Evolutionary conservation across 2,888 invertebrate species (phyloP).

Genomic region (Drosophila neoperkinsi): DNA sequence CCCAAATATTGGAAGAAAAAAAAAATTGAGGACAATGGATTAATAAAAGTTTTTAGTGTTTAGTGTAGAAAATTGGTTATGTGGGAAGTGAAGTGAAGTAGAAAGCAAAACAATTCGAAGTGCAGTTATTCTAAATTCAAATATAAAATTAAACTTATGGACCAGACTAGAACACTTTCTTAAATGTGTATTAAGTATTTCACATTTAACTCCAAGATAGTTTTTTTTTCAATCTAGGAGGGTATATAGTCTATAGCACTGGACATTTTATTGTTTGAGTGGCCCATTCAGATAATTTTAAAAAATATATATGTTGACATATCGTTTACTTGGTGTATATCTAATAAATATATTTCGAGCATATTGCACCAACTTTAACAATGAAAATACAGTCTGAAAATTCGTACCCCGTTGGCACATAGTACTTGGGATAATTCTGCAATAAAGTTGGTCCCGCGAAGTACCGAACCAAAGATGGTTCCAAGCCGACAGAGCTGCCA

Average conservation of each 20-base stretch:
- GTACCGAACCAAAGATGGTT: constrained; percentile 16
- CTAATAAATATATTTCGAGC: not conserved
- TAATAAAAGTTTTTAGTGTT: no score
- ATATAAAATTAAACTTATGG: not conserved
- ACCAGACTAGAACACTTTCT: not conserved
- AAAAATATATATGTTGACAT: no score
- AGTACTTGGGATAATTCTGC: constrained; percentile 87
- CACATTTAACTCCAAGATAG: not conserved
- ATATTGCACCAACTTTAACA: no score
- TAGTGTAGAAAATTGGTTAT: not conserved
- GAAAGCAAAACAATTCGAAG: not conserved
- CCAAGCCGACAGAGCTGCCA: constrained; percentile 11
- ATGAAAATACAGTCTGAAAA: not conserved
- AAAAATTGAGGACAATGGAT: not conserved
- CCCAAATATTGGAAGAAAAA: not conserved
- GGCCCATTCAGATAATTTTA: no score
- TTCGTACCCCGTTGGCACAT: constrained; percentile 87
- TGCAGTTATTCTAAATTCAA: not conserved
- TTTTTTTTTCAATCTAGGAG: no score
- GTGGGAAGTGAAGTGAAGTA: not conserved
- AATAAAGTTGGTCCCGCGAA: constrained; percentile 33
- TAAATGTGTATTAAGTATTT: not conserved
- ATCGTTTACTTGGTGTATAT: not conserved
- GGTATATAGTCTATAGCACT: no score
- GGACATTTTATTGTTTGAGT: no score